These are phyloP conservation scores for Rhinophrynus dorsalis DNA, from an alignment of 2,797 vertebrate species.

Conservation along the genomic window DNA sequence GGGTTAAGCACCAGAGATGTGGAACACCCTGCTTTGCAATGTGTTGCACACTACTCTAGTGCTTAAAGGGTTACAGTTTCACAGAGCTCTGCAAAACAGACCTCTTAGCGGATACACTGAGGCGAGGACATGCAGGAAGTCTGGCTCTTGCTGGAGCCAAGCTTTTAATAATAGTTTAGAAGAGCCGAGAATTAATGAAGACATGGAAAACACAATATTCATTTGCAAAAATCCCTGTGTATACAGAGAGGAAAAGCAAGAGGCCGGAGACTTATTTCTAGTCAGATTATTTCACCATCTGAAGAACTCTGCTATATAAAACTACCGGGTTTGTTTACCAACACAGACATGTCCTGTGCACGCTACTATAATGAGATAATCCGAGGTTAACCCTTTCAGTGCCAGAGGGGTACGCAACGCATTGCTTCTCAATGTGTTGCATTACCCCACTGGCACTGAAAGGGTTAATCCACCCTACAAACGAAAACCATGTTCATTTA, in stretches of 20 bases:
- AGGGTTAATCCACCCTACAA: too few species aligned
- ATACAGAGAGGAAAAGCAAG: slow-evolving; percentile 22
- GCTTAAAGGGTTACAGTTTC: too few species aligned
- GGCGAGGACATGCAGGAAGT: slow-evolving; percentile 27
- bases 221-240: neutral
- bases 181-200: slow-evolving; percentile 45
- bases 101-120: slow-evolving; percentile 19
- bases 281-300: neutral
- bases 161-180: slow-evolving; percentile 47
- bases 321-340: neutral
- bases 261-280: neutral
- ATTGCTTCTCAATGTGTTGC: too few species aligned
- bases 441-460: too few species aligned
- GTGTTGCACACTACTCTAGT: too few species aligned
- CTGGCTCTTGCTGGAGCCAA: slow-evolving; percentile 22
- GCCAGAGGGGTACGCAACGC: too few species aligned
- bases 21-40: too few species aligned
- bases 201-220: neutral
- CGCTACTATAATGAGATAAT: too few species aligned
- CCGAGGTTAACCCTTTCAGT: too few species aligned
- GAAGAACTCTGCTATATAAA: neutral
- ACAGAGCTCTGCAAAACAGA: slow-evolving; percentile 2
- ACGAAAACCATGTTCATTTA: too few species aligned
- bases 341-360: neutral
- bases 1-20: too few species aligned